These are phyloP conservation scores for Molossus alvarezi DNA, from an alignment of 2,797 vertebrate species.

Conservation along the genomic window DNA sequence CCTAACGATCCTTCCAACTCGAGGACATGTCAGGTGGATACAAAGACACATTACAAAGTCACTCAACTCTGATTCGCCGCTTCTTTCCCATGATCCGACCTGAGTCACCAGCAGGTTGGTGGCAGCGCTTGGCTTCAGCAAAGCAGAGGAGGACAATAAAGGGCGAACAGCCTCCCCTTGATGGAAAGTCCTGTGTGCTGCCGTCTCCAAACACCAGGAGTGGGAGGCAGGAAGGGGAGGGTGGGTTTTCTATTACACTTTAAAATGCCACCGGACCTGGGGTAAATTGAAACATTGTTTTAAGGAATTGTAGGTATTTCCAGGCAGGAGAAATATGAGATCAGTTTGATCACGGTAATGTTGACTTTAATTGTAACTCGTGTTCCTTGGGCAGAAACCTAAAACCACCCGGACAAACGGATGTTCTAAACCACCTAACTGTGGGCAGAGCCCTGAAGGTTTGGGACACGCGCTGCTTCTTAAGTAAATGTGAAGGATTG, in stretches of 20 bases:
- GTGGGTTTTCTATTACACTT: conserved; percentile 71
- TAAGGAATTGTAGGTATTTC: conserved; percentile 84
- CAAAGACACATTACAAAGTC: neutral
- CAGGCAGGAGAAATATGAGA: conserved; percentile 81
- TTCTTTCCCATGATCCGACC: neutral
- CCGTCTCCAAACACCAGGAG: conserved; percentile 25
- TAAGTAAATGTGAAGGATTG: conserved; percentile 30
- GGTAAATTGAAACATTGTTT: conserved; percentile 81
- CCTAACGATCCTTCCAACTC: neutral
- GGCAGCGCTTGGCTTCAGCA: neutral
- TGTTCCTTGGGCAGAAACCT: conserved; percentile 74
- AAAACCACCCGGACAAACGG: conserved; percentile 63
- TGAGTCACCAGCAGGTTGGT: neutral
- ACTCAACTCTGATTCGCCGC: neutral
- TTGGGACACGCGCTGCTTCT: neutral
- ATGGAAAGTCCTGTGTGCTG: conserved; percentile 17
- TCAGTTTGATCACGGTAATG: conserved; percentile 58
- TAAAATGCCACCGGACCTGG: conserved; percentile 52
- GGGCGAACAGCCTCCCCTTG: neutral
- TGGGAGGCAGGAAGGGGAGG: conserved; percentile 74
- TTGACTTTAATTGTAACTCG: conserved; percentile 80
- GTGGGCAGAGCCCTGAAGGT: neutral
- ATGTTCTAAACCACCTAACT: neutral
- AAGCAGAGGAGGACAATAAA: neutral
- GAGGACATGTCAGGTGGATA: neutral